phyloP scores from a whole-genome alignment of 2,797 vertebrate species.

The Esox masquinongy region DNA sequence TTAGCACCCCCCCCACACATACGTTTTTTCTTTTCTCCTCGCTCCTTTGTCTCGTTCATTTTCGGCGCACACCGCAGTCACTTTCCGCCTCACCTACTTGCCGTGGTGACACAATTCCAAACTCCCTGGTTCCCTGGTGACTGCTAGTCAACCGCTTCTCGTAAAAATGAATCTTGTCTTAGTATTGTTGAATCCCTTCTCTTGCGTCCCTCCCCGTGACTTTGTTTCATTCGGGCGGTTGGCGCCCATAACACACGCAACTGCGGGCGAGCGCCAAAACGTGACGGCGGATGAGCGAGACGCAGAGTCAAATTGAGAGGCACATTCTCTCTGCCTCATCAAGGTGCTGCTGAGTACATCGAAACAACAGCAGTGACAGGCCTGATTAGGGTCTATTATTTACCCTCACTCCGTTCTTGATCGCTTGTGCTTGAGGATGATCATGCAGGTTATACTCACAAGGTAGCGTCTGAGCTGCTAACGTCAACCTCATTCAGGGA shows the following conservation, averaged over 20 bases:
- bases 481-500: background rate
- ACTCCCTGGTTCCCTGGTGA: too few species aligned
- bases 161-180: background rate
- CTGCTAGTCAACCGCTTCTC: too few species aligned
- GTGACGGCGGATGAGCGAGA: background rate
- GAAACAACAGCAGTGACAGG: background rate
- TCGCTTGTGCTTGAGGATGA: conserved; percentile 61
- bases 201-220: background rate
- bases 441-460: conserved; percentile 63
- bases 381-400: conserved; percentile 75
- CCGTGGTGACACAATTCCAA: conserved; percentile 1
- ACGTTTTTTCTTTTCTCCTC: conserved; percentile 49
- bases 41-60: conserved; percentile 1
- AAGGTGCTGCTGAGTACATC: background rate
- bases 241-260: background rate
- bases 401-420: conserved; percentile 69
- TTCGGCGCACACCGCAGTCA: conserved; percentile 43
- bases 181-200: background rate
- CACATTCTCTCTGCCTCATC: background rate
- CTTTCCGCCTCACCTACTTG: conserved; percentile 49
- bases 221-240: background rate
- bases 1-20: conserved; percentile 36
- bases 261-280: background rate
- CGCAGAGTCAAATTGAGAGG: background rate
- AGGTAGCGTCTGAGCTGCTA: background rate